Conservation (phyloP, 2,888 invertebrate genomes). For the Cantharis rustica region DNA sequence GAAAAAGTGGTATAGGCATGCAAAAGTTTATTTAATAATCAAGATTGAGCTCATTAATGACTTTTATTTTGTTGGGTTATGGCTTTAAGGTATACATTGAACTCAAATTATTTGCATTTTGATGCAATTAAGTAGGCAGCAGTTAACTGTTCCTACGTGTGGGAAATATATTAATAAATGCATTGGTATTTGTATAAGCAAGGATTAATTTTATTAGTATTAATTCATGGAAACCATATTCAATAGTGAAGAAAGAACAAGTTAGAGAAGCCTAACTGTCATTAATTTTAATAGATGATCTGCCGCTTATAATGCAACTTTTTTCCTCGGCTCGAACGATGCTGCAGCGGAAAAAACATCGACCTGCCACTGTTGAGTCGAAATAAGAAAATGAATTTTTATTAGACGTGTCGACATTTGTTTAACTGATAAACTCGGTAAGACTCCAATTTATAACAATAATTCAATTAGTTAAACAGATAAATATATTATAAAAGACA, state of each 20-base stretch:
- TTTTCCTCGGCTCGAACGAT: constrained; percentile 3
- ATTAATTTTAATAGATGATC: constrained; percentile 26
- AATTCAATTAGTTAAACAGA: constrained; percentile 38
- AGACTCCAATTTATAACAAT: constrained; percentile 33
- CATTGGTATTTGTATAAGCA: constrained; percentile 26
- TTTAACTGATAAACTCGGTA: constrained; percentile 17
- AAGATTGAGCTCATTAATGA: constrained; percentile 27
- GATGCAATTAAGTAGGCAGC: constrained; percentile 26
- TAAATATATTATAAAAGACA: constrained; percentile 38
- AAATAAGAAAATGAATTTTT: constrained; percentile 25
- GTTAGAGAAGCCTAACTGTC: constrained; percentile 15
- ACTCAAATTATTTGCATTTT: constrained; percentile 29
- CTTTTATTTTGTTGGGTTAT: constrained; percentile 23
- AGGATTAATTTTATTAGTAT: constrained; percentile 29
- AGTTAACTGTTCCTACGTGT: constrained; percentile 20
- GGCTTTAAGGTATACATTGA: constrained; percentile 20
- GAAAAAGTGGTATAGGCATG: constrained; percentile 28
- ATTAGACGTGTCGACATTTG: constrained; percentile 13
- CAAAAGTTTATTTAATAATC: constrained; percentile 27
- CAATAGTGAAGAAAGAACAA: constrained; percentile 30
- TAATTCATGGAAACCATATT: constrained; percentile 33
- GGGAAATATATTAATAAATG: constrained; percentile 29
- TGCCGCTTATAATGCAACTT: constrained; percentile 16
- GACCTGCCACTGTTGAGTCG: constrained; percentile 3
- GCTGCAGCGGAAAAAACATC: constrained; percentile 8